Evolutionary conservation across 92 coral and sea anemone genomes (phyloP).

Genomic region (Anthopleura xanthogrammica): DNA sequence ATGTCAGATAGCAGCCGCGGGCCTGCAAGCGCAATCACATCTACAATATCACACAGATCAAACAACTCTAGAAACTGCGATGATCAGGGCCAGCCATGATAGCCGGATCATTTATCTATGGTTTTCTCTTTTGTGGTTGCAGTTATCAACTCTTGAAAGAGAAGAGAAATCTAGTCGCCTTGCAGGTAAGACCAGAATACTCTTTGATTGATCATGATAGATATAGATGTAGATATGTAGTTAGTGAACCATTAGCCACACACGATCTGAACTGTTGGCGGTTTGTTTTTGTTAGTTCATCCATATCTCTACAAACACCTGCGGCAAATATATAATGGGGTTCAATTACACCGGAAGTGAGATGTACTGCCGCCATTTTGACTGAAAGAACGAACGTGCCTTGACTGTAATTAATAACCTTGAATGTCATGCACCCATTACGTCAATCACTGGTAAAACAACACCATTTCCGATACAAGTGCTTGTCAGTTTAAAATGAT

Average conservation of each 20-base stretch:
- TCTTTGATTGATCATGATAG: not conserved
- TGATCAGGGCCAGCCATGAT: not conserved
- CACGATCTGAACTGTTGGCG: not conserved
- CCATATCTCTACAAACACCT: conserved; percentile 28
- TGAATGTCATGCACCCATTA: not conserved
- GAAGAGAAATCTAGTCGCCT: conserved; percentile 45
- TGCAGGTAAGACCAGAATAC: conserved; percentile 31
- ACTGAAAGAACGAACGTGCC: conserved; percentile 30
- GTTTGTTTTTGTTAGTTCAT: not conserved
- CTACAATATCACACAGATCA: not conserved
- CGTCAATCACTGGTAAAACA: conserved; percentile 22
- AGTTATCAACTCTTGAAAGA: conserved; percentile 30
- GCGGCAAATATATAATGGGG: not conserved
- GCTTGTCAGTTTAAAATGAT: not conserved
- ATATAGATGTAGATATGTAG: too few species aligned
- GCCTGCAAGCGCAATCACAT: too few species aligned
- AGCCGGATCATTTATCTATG: not conserved
- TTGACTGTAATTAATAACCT: conserved; percentile 19
- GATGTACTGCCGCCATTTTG: conserved; percentile 4
- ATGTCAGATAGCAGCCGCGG: not conserved
- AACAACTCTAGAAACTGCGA: not conserved
- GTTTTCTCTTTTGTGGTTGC: conserved; percentile 1
- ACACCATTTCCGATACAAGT: conserved; percentile 25
- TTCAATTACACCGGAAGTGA: conserved; percentile 29
- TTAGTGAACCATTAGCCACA: not conserved